Conservation (phyloP, 2,797 vertebrate genomes). For the Amazona finschi region DNA sequence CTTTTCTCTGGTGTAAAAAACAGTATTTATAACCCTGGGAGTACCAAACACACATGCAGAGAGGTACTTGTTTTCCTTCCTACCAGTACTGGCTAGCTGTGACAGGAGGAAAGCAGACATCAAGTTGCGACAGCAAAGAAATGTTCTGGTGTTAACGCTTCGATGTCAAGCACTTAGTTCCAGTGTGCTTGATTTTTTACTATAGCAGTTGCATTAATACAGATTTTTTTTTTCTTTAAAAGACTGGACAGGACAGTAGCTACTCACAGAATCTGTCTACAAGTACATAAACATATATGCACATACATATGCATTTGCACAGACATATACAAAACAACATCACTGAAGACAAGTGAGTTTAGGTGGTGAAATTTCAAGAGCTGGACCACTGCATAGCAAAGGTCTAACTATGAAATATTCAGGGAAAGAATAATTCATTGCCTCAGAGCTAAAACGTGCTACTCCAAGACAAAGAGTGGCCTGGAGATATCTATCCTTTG, state of each 20-base stretch:
- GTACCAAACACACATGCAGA: background rate
- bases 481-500: background rate
- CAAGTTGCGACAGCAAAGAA: background rate
- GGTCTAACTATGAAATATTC: background rate
- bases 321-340: background rate
- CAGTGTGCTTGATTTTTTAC: background rate
- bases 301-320: accelerated
- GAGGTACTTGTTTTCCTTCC: background rate
- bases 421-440: background rate
- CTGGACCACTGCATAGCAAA: background rate
- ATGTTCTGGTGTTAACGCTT: background rate
- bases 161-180: background rate
- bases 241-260: background rate
- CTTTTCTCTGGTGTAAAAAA: constrained; percentile 11
- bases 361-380: background rate
- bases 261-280: background rate
- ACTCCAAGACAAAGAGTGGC: background rate
- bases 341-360: background rate
- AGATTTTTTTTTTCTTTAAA: background rate
- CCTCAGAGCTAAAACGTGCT: background rate
- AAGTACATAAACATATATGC: no score
- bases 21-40: background rate
- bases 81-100: background rate
- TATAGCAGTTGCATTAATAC: background rate
- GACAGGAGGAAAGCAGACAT: background rate